Evolutionary conservation across 2,113 vertebrate genomes (phyloP).

Genomic region (Piaya cayana): DNA sequence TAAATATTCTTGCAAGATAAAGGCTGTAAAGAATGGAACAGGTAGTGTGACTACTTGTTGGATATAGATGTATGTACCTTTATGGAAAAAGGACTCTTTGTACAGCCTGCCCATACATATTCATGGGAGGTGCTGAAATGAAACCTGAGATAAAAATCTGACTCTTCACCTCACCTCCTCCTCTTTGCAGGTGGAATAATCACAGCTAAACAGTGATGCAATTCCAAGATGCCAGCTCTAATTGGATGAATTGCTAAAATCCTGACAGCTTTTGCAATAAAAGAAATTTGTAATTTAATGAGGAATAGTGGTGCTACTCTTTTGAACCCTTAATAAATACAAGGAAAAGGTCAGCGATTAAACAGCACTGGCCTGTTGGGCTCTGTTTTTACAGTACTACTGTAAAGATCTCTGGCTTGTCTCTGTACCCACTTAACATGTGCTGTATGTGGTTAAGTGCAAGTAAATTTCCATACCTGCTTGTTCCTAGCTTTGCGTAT

Average conservation of each 20-base stretch:
- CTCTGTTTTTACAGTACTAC: background rate
- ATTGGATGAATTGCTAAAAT: constrained; percentile 52
- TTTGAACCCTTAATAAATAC: background rate
- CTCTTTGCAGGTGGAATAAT: background rate
- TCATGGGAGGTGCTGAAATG: constrained; percentile 59
- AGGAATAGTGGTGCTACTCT: background rate
- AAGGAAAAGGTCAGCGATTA: background rate
- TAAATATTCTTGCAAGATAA: background rate
- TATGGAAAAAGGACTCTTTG: background rate
- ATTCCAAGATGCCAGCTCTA: background rate
- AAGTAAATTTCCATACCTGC: background rate
- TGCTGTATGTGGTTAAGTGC: background rate
- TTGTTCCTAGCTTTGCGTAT: background rate
- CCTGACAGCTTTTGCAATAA: constrained; percentile 33
- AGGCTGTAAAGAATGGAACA: background rate
- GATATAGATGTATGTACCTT: background rate
- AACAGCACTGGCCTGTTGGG: background rate
- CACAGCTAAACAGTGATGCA: constrained; percentile 43
- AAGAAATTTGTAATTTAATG: background rate
- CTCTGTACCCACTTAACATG: background rate
- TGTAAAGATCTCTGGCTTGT: background rate
- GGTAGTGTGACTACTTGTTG: background rate
- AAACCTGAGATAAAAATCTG: constrained; percentile 63
- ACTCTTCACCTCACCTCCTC: constrained; percentile 48
- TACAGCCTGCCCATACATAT: background rate